These are phyloP conservation scores for Pempheris klunzingeri DNA, from an alignment of 2,797 vertebrate species.

Conservation along the genomic window DNA sequence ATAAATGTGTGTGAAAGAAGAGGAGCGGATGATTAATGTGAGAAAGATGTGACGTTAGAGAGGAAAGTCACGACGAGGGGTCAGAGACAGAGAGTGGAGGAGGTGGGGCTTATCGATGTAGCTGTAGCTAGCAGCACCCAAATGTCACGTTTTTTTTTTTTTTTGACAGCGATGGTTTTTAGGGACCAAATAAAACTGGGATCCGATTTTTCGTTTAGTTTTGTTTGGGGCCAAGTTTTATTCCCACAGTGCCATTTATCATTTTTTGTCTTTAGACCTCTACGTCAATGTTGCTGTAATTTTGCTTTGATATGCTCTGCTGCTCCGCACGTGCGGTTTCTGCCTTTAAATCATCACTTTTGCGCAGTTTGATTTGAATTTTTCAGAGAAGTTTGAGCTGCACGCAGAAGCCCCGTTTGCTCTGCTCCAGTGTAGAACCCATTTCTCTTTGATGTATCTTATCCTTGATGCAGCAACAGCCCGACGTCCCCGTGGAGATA, in stretches of 20 bases:
- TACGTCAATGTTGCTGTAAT: constrained; percentile 11
- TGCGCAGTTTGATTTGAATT: constrained; percentile 24
- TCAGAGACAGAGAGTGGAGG: constrained; percentile 28
- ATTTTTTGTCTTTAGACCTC: neutral
- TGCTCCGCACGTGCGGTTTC: neutral
- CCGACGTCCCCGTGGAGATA: constrained; percentile 53
- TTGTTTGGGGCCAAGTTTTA: constrained; percentile 23
- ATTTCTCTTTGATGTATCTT: constrained; percentile 66
- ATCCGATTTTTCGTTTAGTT: neutral
- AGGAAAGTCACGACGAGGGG: constrained; percentile 38
- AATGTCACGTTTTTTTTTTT: constrained; percentile 16
- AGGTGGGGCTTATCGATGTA: constrained; percentile 32
- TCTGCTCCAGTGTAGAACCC: constrained; percentile 24
- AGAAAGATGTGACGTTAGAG: constrained; percentile 58
- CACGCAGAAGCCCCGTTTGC: constrained; percentile 24
- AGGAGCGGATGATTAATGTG: constrained; percentile 41
- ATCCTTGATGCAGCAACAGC: constrained; percentile 57
- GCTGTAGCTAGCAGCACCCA: constrained; percentile 26
- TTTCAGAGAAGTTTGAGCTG: constrained; percentile 28
- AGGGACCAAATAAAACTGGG: constrained; percentile 5
- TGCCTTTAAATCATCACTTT: constrained; percentile 18
- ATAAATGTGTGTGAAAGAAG: constrained; percentile 3
- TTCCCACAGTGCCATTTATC: constrained; percentile 23
- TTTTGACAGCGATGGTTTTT: constrained; percentile 18
- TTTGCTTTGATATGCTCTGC: neutral